phyloP scores from a whole-genome alignment of 92 coral and sea anemone species.

The Chrysogorgia sp. region DNA sequence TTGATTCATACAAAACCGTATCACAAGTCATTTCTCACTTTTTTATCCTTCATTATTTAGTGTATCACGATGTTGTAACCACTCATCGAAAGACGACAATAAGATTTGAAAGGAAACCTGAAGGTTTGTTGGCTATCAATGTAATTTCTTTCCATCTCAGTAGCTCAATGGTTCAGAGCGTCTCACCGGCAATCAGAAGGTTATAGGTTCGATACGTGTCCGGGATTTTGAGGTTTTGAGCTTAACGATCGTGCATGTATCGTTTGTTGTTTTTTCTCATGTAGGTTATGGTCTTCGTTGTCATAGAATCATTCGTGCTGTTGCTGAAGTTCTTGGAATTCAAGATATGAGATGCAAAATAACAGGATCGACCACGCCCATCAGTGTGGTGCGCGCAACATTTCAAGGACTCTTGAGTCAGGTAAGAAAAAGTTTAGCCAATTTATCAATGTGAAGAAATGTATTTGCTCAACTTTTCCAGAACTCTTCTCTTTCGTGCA shows the following conservation, averaged over 20 bases:
- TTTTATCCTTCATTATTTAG: too few species aligned
- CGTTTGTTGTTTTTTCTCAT: not conserved
- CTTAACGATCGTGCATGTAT: too few species aligned
- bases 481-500: not conserved
- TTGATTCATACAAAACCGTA: too few species aligned
- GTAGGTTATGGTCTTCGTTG: slow-evolving; percentile 95
- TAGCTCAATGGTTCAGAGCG: too few species aligned
- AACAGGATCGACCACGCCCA: slow-evolving; percentile 86
- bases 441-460: not conserved
- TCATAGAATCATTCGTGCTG: slow-evolving; percentile 89
- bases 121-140: slow-evolving; percentile 55
- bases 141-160: too few species aligned
- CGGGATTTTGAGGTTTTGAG: not conserved
- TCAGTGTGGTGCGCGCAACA: slow-evolving; percentile 87
- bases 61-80: slow-evolving; percentile 84
- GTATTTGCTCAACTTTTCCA: not conserved
- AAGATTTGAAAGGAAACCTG: slow-evolving; percentile 81
- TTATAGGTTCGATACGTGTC: too few species aligned
- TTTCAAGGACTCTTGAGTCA: slow-evolving; percentile 95
- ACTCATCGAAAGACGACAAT: slow-evolving; percentile 80
- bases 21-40: too few species aligned
- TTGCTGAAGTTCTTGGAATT: slow-evolving; percentile 87
- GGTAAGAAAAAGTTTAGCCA: slow-evolving; percentile 60
- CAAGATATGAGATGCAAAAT: slow-evolving; percentile 98
- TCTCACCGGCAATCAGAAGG: too few species aligned